Evolutionary conservation across 35 echinoderm and acorn worm genomes (phyloP).

Genomic region (Ptychodera flava): DNA sequence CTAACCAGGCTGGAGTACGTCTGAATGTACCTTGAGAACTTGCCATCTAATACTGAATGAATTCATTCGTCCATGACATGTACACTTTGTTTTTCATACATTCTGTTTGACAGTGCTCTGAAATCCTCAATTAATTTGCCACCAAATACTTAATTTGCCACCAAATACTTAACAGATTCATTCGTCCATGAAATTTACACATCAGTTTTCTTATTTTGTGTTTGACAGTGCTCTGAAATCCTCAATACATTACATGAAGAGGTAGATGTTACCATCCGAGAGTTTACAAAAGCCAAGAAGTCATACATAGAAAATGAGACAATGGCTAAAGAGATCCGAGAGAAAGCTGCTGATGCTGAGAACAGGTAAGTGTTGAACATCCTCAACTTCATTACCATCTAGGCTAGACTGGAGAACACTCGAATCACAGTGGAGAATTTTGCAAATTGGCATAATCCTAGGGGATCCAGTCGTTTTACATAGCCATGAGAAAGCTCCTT

Average conservation of each 20-base stretch:
- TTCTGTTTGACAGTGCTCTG: background rate
- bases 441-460: no score
- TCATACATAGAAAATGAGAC: conserved; percentile 8
- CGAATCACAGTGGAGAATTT: no score
- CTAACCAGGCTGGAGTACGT: no score
- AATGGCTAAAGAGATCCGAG: conserved; percentile 10
- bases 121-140: background rate
- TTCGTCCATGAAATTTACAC: no score
- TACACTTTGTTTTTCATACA: background rate
- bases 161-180: no score
- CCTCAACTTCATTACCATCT: background rate
- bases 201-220: background rate
- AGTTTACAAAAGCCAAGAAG: conserved; percentile 15
- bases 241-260: conserved; percentile 7
- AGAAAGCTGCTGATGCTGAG: conserved; percentile 8
- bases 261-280: background rate
- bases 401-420: no score
- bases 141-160: no score
- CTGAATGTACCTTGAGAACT: no score
- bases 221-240: conserved; percentile 1
- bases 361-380: conserved; percentile 7
- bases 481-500: no score
- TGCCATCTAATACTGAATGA: no score
- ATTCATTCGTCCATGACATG: no score
- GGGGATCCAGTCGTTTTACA: no score